These are phyloP conservation scores for Nycteola revayana DNA, from an alignment of 2,888 invertebrate genomes.

Conservation along the genomic window DNA sequence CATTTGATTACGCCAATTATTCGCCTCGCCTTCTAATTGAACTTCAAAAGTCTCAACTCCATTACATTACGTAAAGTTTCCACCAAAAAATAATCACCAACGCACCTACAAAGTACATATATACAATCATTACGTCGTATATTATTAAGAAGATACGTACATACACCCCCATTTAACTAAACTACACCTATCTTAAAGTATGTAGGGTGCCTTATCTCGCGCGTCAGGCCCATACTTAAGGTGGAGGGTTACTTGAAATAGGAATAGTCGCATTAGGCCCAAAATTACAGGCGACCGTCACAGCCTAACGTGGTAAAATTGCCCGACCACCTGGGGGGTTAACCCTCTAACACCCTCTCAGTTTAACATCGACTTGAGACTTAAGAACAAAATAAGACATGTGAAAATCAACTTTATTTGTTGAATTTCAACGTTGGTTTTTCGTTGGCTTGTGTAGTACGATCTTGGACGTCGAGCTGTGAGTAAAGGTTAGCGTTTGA, in stretches of 20 bases:
- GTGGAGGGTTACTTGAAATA: conserved; percentile 76
- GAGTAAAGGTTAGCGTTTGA: conserved; percentile 70
- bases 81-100: too few relatives aligned
- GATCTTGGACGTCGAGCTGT: conserved; percentile 35
- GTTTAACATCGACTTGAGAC: conserved; percentile 37
- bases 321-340: conserved; percentile 76
- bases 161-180: conserved; percentile 12
- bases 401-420: conserved; percentile 27
- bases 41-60: too few relatives aligned
- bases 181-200: conserved; percentile 37
- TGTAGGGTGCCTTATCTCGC: conserved; percentile 61
- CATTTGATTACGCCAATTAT: too few relatives aligned
- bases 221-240: conserved; percentile 73
- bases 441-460: conserved; percentile 5
- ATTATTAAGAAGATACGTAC: not conserved
- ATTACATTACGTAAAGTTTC: too few relatives aligned
- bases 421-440: conserved; percentile 26
- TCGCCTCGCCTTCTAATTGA: too few relatives aligned
- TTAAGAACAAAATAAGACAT: conserved; percentile 21
- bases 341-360: conserved; percentile 57
- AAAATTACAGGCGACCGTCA: conserved; percentile 81
- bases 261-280: conserved; percentile 81
- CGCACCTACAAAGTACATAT: too few relatives aligned
- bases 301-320: conserved; percentile 79
- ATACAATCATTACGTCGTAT: too few relatives aligned